phyloP scores from a whole-genome alignment of 2,888 invertebrate species.

The Zygogramma bicolorata region DNA sequence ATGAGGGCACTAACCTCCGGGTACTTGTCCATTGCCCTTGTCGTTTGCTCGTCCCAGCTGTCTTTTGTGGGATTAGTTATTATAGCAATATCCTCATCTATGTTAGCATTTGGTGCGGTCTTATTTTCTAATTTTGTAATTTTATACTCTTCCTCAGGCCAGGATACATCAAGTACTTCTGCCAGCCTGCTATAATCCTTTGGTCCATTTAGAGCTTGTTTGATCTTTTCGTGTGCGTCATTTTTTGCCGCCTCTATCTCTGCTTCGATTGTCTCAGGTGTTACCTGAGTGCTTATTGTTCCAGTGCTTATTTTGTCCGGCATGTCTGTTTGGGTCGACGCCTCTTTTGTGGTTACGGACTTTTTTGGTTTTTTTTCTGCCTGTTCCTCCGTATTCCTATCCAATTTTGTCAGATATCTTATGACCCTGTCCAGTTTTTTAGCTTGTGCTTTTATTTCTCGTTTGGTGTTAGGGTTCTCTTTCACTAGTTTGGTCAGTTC shows the following conservation, averaged over 20 bases:
- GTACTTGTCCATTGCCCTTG: background rate
- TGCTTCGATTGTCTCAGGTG: background rate
- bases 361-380: background rate
- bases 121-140: background rate
- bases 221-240: background rate
- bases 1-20: conserved; percentile 1
- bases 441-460: background rate
- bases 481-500: background rate
- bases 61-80: background rate
- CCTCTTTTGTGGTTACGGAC: background rate
- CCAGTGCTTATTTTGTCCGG: background rate
- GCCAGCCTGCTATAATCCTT: no score
- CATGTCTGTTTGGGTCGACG: background rate
- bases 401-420: background rate
- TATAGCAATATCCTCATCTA: background rate
- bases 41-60: background rate
- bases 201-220: background rate
- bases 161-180: background rate
- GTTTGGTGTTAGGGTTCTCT: background rate
- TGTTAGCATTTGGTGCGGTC: background rate
- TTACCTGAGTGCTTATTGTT: background rate
- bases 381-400: background rate
- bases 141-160: conserved; percentile 10
- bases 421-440: background rate
- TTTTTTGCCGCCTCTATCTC: background rate